Percentiles rank a stretch among this genome's conserved stretches.
Conservation (phyloP, 2,113 vertebrate genomes). For the Recurvirostra avosetta region DNA sequence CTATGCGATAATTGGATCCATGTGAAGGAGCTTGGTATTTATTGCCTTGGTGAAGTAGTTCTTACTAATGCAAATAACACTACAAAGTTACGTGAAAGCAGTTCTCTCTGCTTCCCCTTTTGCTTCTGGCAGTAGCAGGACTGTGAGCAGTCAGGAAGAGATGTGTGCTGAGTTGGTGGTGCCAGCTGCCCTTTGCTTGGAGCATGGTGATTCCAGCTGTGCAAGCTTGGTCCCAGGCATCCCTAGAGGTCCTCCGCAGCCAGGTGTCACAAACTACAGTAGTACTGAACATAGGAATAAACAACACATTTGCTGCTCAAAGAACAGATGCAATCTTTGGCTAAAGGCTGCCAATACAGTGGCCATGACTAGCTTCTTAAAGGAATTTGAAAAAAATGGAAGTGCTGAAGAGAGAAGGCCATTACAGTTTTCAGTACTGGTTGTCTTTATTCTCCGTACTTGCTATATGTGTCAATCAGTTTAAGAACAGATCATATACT, state of each 20-base stretch:
- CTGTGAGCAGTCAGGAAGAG: neutral
- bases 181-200: no score
- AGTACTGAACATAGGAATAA: neutral
- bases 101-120: neutral
- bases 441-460: neutral
- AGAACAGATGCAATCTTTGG: neutral
- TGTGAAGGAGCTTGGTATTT: neutral
- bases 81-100: neutral
- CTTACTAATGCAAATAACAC: neutral
- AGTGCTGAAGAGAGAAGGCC: neutral
- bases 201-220: neutral
- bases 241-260: neutral
- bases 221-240: neutral
- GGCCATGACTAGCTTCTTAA: neutral
- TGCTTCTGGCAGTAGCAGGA: neutral
- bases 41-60: neutral
- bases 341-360: neutral
- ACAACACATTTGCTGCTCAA: neutral
- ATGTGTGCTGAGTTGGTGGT: accelerated
- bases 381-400: neutral
- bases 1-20: neutral
- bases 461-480: neutral
- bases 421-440: neutral
- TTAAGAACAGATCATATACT: neutral
- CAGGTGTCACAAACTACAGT: neutral